Evolutionary conservation across 2,888 invertebrate species (phyloP).

Genomic region (Sinelater perroti): DNA sequence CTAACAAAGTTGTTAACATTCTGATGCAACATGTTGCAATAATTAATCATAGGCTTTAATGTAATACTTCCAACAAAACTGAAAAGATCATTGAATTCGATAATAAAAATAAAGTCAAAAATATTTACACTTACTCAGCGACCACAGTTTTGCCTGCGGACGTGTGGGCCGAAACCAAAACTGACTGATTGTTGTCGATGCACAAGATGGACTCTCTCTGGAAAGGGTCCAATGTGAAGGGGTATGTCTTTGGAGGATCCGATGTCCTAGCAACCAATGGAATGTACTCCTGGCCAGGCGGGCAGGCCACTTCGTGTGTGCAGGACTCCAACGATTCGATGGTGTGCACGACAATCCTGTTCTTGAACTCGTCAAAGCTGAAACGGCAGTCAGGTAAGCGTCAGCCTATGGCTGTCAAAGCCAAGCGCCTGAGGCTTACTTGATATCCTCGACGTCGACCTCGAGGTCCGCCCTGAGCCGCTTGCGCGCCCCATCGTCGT

Average conservation of each 20-base stretch:
- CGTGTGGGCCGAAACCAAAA: constrained; percentile 98
- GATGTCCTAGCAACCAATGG: constrained; percentile 66
- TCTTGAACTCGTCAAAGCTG: constrained; percentile 78
- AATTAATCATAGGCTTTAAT: too few species aligned
- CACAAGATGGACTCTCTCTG: constrained; percentile 97
- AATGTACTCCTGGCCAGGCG: constrained; percentile 84
- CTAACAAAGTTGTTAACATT: too few species aligned
- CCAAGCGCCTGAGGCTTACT: constrained; percentile 48
- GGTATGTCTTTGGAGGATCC: constrained; percentile 90
- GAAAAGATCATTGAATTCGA: too few species aligned
- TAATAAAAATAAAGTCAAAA: neutral
- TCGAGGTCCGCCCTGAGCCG: constrained; percentile 52
- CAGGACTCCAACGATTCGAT: constrained; percentile 93
- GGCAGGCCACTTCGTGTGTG: constrained; percentile 95
- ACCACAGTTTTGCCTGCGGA: constrained; percentile 99
- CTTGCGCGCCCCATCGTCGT: constrained; percentile 46
- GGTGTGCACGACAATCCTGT: constrained; percentile 86
- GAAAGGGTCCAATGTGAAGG: constrained; percentile 96
- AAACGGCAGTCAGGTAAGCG: constrained; percentile 45
- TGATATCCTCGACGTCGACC: constrained; percentile 55
- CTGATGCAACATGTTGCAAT: too few species aligned
- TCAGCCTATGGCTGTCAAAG: neutral
- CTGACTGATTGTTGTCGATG: constrained; percentile 97
- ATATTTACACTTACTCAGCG: constrained; percentile 93
- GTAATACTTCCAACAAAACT: too few species aligned